Base-by-base conservation (phyloP, 1,140 invertebrate genomes). In the Papilio xuthus region DNA sequence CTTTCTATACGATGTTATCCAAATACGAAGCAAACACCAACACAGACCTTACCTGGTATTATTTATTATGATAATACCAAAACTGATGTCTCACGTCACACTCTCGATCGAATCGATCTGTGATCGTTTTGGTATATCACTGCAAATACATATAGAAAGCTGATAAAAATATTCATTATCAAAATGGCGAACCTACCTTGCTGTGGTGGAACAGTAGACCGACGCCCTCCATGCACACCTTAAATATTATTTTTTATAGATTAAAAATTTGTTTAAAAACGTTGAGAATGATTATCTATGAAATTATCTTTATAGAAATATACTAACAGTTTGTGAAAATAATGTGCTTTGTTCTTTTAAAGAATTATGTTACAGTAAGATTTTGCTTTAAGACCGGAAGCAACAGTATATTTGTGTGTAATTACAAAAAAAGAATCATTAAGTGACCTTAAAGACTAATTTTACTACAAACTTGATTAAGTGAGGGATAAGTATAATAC, bases 201-300 rank as follows among this genome's bases (percentile, higher is more conserved):
- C 98, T 99, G 92, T 98, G 98, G 81, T 98, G 98, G 95, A 99
- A 99, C 78, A 99, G 96, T 79, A 99, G 96, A 84, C 98, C 98
- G 86, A 99, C 98, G 83, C 99, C 99, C 94, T 99, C 98, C 96
- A 99, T 98, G 95, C 98, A 99, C 84, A 99, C 98, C 85, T 86
- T 76, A 9, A 76, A 76, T 28, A 15, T 4, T 32, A 67, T 28
- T 28, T 32, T 28, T 67, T 2, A 15, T 15, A 67, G 1, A 7
- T 67, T 67, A 67, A 28, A 15, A 67, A 1, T 7, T 32, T 15
- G 60, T 12, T 60, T 13, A 60, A 60, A 12, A 23, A 37, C 32
- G 0, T 37, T 37, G 7, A 37, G 32, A 37, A 37, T 7, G 32
- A 6, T 7, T 37, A 7, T 37, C 32, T 37, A 7, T 37, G 32